Evolutionary conservation across 1,140 invertebrate genomes (phyloP).

Genomic region (Laupala kohalensis): DNA sequence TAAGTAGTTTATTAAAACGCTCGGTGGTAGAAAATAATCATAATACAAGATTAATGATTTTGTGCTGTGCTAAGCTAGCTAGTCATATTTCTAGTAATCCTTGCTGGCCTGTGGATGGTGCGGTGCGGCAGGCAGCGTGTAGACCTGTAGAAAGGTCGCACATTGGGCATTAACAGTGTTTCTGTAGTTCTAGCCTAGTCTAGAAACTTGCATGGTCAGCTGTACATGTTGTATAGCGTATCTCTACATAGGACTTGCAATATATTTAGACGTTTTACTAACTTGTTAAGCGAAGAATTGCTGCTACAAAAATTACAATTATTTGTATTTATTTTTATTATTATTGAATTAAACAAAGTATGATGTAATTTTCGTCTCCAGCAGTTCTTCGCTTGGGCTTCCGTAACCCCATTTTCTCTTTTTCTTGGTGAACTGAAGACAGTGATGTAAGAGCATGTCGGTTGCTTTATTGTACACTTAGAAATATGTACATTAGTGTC

Average conservation of each 20-base stretch:
- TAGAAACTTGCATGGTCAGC: background rate
- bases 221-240: background rate
- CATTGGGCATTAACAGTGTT: background rate
- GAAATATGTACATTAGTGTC: background rate
- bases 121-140: background rate
- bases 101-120: background rate
- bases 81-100: background rate
- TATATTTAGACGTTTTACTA: background rate
- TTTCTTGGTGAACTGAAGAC: background rate
- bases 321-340: too few species aligned
- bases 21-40: background rate
- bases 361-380: too few species aligned
- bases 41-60: background rate
- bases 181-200: background rate
- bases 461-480: background rate
- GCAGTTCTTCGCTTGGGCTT: background rate
- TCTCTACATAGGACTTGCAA: background rate
- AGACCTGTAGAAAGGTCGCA: background rate
- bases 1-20: background rate
- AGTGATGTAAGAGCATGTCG: background rate
- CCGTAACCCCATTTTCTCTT: background rate
- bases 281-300: background rate
- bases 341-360: too few species aligned
- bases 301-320: background rate
- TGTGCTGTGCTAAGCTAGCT: background rate